Conservation (phyloP, 2,888 invertebrate species). For the Crepidodera aurea region DNA sequence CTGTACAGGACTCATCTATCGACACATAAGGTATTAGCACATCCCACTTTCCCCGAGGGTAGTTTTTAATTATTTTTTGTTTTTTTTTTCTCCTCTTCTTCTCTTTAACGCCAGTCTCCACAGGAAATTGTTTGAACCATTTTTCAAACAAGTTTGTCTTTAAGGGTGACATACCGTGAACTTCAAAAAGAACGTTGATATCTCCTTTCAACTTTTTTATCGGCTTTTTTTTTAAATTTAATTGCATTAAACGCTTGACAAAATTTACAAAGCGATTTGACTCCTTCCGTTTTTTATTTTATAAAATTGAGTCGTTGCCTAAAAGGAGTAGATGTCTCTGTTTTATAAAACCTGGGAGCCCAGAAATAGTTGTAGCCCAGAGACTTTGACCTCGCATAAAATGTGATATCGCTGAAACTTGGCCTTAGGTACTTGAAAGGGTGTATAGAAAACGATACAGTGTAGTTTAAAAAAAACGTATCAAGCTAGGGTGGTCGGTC, state of each 20-base stretch:
- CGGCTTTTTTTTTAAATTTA: neutral
- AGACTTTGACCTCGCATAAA: too few relatives aligned
- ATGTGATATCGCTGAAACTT: too few relatives aligned
- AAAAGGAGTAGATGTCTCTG: too few relatives aligned
- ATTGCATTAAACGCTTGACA: neutral
- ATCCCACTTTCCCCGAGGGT: neutral
- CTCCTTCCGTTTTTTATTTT: neutral
- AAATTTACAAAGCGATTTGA: neutral
- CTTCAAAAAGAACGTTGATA: neutral
- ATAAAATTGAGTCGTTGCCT: too few relatives aligned
- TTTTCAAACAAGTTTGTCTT: neutral
- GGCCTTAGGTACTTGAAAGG: too few relatives aligned
- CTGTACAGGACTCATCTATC: neutral
- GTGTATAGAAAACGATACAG: too few relatives aligned
- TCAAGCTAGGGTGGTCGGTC: too few relatives aligned
- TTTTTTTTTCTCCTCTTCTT: neutral
- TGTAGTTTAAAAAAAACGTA: too few relatives aligned
- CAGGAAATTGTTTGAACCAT: slow-evolving; percentile 8
- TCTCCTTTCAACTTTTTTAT: neutral
- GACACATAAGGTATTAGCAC: neutral
- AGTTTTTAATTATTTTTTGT: slow-evolving; percentile 4
- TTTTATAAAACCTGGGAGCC: too few relatives aligned
- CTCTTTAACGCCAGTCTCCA: neutral
- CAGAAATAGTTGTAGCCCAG: too few relatives aligned
- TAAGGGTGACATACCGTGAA: neutral